phyloP scores from a whole-genome alignment of 2,797 vertebrate genomes.

The Arctocebus calabarensis region DNA sequence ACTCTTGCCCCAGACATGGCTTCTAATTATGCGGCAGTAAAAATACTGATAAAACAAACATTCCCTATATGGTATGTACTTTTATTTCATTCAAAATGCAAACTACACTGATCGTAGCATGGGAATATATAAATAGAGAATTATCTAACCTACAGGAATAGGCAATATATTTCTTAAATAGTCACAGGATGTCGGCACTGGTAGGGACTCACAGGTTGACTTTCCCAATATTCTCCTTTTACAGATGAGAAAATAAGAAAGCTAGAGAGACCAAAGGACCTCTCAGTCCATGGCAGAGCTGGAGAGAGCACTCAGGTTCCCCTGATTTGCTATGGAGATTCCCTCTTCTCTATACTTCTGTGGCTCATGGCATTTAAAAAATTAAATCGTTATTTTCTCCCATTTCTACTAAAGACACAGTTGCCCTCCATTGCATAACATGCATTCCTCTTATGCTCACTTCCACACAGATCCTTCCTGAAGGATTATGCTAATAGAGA shows the following conservation, averaged over 20 bases:
- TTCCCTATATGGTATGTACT: background rate
- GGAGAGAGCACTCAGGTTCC: no score
- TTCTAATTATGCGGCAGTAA: constrained; percentile 3
- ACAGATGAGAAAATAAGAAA: constrained; percentile 34
- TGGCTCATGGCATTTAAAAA: background rate
- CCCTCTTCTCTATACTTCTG: background rate
- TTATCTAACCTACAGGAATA: background rate
- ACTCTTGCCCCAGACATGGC: background rate
- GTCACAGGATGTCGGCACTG: background rate
- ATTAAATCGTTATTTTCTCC: background rate
- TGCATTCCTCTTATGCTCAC: background rate
- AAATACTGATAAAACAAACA: constrained; percentile 66
- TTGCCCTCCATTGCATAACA: background rate
- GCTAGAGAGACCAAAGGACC: background rate
- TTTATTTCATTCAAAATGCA: constrained; percentile 14
- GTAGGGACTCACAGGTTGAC: background rate
- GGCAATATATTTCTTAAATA: background rate
- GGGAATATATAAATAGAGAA: background rate
- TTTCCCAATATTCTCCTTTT: background rate
- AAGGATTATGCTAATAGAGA: background rate
- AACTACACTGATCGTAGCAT: background rate
- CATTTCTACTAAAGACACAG: background rate
- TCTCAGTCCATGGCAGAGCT: background rate
- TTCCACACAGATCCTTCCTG: background rate
- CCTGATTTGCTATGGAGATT: background rate